Conservation (phyloP, 2,113 vertebrate species). For the Neopipo cinnamomea region DNA sequence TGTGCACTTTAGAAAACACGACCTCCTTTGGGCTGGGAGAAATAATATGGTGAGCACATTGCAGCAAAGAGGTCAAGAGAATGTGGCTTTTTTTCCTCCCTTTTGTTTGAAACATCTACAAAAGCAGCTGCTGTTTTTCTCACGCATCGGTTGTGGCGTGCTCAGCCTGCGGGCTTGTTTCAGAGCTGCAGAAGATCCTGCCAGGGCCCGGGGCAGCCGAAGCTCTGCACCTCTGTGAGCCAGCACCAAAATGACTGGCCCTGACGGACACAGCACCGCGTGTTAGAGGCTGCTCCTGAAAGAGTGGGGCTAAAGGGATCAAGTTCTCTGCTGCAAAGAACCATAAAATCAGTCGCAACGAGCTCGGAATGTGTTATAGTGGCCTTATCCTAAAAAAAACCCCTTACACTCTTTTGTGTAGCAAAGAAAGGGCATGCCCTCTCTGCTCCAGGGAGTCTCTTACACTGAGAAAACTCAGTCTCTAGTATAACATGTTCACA, state of each 20-base stretch:
- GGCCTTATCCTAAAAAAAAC: background rate
- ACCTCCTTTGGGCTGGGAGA: background rate
- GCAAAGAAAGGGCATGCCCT: background rate
- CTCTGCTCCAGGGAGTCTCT: background rate
- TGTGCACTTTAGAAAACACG: background rate
- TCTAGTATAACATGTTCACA: background rate
- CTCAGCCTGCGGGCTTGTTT: rapidly evolving
- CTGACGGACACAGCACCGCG: rapidly evolving
- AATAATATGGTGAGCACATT: background rate
- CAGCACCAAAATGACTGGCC: rapidly evolving
- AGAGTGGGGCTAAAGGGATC: background rate
- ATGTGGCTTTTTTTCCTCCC: background rate
- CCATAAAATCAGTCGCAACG: background rate
- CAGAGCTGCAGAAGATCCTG: background rate
- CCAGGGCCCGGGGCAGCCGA: background rate
- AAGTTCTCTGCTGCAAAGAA: background rate
- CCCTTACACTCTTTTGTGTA: background rate
- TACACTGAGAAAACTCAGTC: background rate
- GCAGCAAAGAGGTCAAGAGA: background rate
- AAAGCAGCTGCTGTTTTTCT: background rate
- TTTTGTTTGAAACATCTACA: background rate
- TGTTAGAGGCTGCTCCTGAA: background rate
- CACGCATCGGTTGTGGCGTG: rapidly evolving
- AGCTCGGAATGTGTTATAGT: background rate
- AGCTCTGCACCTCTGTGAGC: background rate